A percentile compares a stretch with the other conserved stretches of the same genome.
Conservation (phyloP, 1,140 invertebrate genomes). For the Pectinophora gossypiella region DNA sequence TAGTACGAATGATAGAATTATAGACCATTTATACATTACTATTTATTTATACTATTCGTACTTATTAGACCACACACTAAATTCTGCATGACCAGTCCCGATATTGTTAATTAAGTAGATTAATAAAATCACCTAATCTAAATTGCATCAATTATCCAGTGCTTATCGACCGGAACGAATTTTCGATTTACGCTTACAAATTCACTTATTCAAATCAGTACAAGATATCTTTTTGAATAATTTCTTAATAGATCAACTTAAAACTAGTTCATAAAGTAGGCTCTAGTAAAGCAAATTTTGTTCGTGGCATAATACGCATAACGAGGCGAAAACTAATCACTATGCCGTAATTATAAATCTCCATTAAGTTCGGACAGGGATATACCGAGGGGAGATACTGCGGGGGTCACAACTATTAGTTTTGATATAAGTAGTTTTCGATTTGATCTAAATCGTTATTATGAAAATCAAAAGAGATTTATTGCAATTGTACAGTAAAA, state of each 20-base stretch:
- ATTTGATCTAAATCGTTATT: too few species aligned
- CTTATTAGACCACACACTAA: too few species aligned
- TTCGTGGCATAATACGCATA: too few species aligned
- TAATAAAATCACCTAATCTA: background rate
- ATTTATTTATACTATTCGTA: too few species aligned
- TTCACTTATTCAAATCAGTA: background rate
- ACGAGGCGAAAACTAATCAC: conserved; percentile 3
- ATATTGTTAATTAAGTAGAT: background rate
- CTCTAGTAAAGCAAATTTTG: too few species aligned
- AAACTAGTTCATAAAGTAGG: background rate
- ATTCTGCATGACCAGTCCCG: background rate
- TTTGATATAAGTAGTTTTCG: too few species aligned
- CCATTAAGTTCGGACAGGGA: background rate
- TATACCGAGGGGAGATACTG: background rate
- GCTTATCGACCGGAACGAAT: background rate
- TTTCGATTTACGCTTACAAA: background rate
- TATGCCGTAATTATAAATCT: background rate
- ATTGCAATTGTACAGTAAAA: too few species aligned
- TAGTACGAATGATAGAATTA: too few species aligned
- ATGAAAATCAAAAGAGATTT: too few species aligned
- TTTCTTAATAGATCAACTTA: conserved; percentile 4
- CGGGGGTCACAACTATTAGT: too few species aligned
- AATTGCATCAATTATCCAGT: conserved; percentile 2
- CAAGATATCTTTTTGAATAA: conserved; percentile 1
- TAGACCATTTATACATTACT: too few species aligned